Evolutionary conservation across 2,888 invertebrate genomes (phyloP), one percentile per base, ranked within the genome.

Genomic region (Orgyia antiqua): DNA sequence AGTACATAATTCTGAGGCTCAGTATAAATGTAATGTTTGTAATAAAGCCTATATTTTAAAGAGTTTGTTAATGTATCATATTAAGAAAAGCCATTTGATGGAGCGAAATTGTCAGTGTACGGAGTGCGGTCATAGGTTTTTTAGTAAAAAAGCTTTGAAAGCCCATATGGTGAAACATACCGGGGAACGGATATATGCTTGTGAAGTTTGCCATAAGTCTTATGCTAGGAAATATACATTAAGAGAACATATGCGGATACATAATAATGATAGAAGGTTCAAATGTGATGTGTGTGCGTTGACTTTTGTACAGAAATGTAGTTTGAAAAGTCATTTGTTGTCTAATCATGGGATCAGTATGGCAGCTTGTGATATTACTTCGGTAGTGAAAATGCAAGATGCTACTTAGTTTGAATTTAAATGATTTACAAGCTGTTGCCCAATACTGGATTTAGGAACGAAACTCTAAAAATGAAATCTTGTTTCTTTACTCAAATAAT

Each of bases 91-190:
- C 24, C 88, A 88, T 49, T 57, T 88, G n/a, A 83, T 80, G 78
- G 84, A 84, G 30, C 43, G 70, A 2, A 77, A 87, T 10, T 83
- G 72, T 33, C 80, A 80, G 27, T 88, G 88, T 13, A 71, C 75
- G 0, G 78, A 87, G 12, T 88, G 88, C 31, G 88, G 84, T 0
- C 80, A 72, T 24, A 60, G 77, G 27, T 88, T 88, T 31, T 88
- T 87, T 42, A 87, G 84, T 31, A 84, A 83, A n/a, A 88, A 87
- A 39, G 83, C 83, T 1, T 59, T 88, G 0, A 87, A 86, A 30
- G 84, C 52, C 0, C 52, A 52, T 21, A 52, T 52, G 52, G 51
- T 52, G 0, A 52, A 52, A 8, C 52, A 52, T 24, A 53, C 51
- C 0, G 52, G 53, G 0, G 83, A 83, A 13, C 51, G 71, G 1